phyloP scores from a whole-genome alignment of 2,888 invertebrate species.

The Tridacna crocea region DNA sequence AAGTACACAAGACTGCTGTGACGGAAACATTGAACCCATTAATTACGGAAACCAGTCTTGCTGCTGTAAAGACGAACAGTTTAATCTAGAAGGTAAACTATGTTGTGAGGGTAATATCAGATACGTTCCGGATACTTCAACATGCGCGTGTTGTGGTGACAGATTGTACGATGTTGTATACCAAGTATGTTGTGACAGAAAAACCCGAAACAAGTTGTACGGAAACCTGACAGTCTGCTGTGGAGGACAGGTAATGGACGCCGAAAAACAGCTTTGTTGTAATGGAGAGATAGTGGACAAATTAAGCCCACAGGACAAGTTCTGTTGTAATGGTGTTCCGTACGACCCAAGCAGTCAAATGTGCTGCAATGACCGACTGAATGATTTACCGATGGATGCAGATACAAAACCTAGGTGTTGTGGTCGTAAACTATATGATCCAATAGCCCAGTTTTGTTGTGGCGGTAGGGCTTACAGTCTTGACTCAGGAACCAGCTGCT shows the following conservation, averaged over 20 bases:
- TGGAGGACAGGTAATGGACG: conserved; percentile 30
- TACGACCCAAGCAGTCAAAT: conserved; percentile 26
- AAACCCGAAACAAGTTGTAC: conserved; percentile 19
- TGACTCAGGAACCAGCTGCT: neutral
- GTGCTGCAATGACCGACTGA: conserved; percentile 28
- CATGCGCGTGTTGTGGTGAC: conserved; percentile 44
- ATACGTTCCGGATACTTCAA: conserved; percentile 30
- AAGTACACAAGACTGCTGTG: conserved; percentile 29
- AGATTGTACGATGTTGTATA: conserved; percentile 28
- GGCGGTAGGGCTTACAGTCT: neutral
- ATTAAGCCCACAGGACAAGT: conserved; percentile 19
- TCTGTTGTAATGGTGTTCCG: conserved; percentile 23
- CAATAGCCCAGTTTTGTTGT: conserved; percentile 2
- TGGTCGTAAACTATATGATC: conserved; percentile 1
- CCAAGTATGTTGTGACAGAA: conserved; percentile 37
- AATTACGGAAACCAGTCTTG: conserved; percentile 33
- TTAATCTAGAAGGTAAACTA: conserved; percentile 20
- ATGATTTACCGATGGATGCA: neutral
- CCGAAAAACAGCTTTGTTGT: conserved; percentile 36
- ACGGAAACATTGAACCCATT: conserved; percentile 22
- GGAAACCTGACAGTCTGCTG: conserved; percentile 42
- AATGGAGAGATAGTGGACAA: conserved; percentile 12
- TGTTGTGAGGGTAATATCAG: conserved; percentile 38
- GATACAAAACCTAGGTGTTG: conserved; percentile 4
- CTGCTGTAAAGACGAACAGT: conserved; percentile 34